Conservation (phyloP, 2,888 invertebrate species). For the Holacanthella duospinosa region DNA sequence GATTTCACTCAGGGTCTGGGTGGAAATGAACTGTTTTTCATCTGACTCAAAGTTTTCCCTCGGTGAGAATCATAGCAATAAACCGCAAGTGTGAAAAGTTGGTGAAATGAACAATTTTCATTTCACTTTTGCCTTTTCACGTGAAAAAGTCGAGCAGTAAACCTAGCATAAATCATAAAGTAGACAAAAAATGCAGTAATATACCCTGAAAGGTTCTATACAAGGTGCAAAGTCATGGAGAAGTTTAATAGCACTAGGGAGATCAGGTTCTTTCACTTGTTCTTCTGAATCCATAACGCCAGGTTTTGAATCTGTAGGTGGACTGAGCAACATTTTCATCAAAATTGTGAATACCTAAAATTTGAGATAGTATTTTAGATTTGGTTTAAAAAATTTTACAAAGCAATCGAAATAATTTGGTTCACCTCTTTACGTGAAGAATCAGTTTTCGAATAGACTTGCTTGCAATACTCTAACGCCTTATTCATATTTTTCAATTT, state of each 20-base stretch:
- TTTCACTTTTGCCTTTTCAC: no score
- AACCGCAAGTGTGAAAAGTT: no score
- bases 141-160: no score
- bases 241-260: conserved; percentile 66
- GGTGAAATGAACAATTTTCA: no score
- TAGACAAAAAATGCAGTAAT: background rate
- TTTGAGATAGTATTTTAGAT: no score
- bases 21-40: no score
- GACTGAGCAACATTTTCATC: conserved; percentile 50
- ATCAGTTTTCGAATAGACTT: conserved; percentile 47
- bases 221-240: conserved; percentile 72
- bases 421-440: conserved; percentile 25
- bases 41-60: no score
- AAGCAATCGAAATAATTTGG: background rate
- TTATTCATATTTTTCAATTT: conserved; percentile 68
- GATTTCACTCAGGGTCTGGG: no score
- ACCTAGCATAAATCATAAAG: no score
- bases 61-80: no score
- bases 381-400: no score
- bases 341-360: conserved; percentile 53
- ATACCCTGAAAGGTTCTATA: conserved; percentile 69
- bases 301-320: conserved; percentile 46
- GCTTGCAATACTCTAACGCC: conserved; percentile 76
- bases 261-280: conserved; percentile 56
- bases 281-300: conserved; percentile 33